A percentile compares a stretch with the other conserved stretches of the same genome.
phyloP scores from a whole-genome alignment of 2,113 vertebrate genomes.

The Ailuropoda melanoleuca region DNA sequence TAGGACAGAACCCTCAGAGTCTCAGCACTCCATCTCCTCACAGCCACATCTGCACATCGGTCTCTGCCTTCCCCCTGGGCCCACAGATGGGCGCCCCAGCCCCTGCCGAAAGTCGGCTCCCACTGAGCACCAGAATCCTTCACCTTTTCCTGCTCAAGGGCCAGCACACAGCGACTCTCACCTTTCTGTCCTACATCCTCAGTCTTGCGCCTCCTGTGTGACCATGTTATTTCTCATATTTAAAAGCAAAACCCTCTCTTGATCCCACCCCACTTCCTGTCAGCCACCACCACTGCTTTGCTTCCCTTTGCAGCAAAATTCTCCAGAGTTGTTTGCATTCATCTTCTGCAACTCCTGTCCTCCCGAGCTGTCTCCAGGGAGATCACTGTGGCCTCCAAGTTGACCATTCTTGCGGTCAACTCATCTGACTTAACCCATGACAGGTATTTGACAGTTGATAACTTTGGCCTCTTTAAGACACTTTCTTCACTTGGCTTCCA shows the following conservation, averaged over 20 bases:
- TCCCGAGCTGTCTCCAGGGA: background rate
- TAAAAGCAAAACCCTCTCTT: background rate
- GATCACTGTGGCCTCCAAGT: background rate
- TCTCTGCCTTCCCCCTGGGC: background rate
- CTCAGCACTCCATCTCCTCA: background rate
- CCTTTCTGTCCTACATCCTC: background rate
- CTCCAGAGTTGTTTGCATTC: background rate
- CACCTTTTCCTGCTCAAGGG: background rate
- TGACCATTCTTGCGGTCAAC: background rate
- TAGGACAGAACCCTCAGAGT: background rate
- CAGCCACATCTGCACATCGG: rapidly evolving
- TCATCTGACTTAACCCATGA: background rate
- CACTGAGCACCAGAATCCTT: background rate
- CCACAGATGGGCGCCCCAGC: too few species aligned
- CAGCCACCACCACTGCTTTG: background rate
- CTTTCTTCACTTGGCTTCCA: background rate
- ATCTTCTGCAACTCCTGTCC: background rate
- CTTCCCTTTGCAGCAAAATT: background rate
- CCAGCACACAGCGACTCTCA: background rate
- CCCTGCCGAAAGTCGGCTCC: background rate
- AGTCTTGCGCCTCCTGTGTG: background rate
- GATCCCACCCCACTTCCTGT: background rate
- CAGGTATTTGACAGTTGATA: background rate
- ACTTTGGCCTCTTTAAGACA: background rate
- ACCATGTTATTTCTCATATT: background rate